Evolutionary conservation across 2,888 invertebrate species (phyloP).

Genomic region (Amblyjoppa proteus): DNA sequence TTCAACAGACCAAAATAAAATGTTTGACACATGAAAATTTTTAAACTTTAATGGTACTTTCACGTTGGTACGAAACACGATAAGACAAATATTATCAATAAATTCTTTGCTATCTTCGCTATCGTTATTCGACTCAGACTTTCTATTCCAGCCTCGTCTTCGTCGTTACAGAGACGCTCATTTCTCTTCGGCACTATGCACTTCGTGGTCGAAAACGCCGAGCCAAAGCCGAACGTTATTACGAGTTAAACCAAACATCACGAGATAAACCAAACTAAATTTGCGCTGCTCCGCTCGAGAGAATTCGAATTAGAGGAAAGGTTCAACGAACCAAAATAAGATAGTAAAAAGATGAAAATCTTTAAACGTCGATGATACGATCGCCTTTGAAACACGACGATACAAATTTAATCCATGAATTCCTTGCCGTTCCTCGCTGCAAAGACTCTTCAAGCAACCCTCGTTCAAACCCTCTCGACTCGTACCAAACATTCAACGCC

Average conservation of each 20-base stretch:
- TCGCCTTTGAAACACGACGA: background rate
- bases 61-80: too few relatives aligned
- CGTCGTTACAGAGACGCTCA: too few relatives aligned
- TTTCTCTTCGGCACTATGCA: too few relatives aligned
- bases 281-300: background rate
- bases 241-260: background rate
- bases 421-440: background rate
- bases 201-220: too few relatives aligned
- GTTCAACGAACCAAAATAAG: background rate
- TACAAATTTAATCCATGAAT: background rate
- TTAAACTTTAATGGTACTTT: background rate
- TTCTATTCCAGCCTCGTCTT: too few relatives aligned
- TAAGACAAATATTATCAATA: too few relatives aligned
- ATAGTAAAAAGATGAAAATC: background rate
- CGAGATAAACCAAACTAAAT: background rate
- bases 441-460: background rate
- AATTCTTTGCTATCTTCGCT: background rate
- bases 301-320: background rate
- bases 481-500: background rate
- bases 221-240: too few relatives aligned
- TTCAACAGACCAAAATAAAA: too few relatives aligned
- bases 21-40: background rate
- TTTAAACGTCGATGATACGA: background rate
- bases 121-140: background rate
- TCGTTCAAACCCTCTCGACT: background rate